Conservation (phyloP, 2,113 vertebrate genomes). For the Hemicordylus capensis region DNA sequence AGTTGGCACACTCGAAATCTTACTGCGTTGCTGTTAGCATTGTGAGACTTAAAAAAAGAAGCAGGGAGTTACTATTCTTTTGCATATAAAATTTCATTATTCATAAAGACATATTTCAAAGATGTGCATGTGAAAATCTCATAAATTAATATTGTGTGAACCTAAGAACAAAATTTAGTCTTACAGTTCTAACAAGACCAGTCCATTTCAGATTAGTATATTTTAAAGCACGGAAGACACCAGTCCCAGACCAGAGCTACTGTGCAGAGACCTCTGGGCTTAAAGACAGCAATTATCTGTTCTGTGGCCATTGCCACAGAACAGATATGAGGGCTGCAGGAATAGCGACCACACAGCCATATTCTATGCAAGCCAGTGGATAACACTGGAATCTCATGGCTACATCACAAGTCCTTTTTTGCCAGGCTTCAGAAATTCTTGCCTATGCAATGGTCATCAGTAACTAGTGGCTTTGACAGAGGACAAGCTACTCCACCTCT, state of each 20-base stretch:
- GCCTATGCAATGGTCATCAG: not conserved
- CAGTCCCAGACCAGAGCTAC: not conserved
- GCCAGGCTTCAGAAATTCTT: not conserved
- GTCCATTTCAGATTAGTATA: not conserved
- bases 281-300: not conserved
- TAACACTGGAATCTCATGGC: not conserved
- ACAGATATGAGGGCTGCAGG: not conserved
- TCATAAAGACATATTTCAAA: not conserved
- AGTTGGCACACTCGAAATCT: conserved; percentile 93
- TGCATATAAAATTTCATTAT: not conserved
- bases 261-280: no score
- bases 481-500: not conserved
- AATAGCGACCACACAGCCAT: not conserved
- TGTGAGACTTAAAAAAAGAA: conserved; percentile 81
- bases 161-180: no score
- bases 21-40: conserved; percentile 87
- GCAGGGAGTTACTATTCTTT: not conserved
- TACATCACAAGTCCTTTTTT: no score
- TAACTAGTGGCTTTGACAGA: not conserved
- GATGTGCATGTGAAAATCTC: not conserved
- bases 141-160: not conserved
- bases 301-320: no score
- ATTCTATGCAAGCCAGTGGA: not conserved
- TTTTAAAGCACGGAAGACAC: not conserved
- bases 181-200: not conserved